Evolutionary conservation across 2,113 vertebrate species (phyloP), one percentile per base, ranked within the genome.

Genomic region (Columba livia): DNA sequence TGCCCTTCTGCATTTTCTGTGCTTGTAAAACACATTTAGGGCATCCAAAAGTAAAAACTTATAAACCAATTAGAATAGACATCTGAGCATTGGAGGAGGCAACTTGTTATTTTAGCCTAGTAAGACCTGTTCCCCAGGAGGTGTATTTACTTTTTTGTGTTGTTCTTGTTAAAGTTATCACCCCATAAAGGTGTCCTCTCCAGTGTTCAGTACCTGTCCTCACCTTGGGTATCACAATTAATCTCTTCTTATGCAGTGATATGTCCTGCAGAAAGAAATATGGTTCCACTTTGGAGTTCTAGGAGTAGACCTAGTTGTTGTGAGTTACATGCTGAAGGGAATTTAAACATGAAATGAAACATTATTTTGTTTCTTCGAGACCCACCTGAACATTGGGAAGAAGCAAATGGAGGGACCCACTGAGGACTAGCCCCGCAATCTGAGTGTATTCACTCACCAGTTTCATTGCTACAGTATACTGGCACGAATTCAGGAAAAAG

Each of bases 81-180:
- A 50, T 74, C 31, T 77, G 44, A 83, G 77, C 58, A 61, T 16
- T 14, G 8, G 66, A 86, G 48, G 26, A 93, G 18, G 57, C 26
- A 75, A 42, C 21, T 34, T 40, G 67, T 91, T 94, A 72, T 94
- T 94, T 92, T 71, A 93, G 53, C 32, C 40, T 94, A 38, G 38
- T 70, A 92, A 85, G 67, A 60, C 53, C 67, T 89, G 53, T 73
- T 93, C 40, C 34, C 60, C 61, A 85, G 78, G 44, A 80, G 15
- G 29, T 77, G 29, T 73, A 17, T 17, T 74, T 96, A 87, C 47
- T 18, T 71, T 96, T 91, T 50, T 89, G 64, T 85, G 28, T 53
- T 85, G 38, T 75, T 95, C 26, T 40, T 81, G 28, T 78, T 92
- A 29, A 82, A 93, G 42, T 90, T 90, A 51, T 56, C 11, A 19